These are phyloP conservation scores for Ivindomyrus marchei DNA, from an alignment of 2,113 vertebrate genomes.

Conservation along the genomic window DNA sequence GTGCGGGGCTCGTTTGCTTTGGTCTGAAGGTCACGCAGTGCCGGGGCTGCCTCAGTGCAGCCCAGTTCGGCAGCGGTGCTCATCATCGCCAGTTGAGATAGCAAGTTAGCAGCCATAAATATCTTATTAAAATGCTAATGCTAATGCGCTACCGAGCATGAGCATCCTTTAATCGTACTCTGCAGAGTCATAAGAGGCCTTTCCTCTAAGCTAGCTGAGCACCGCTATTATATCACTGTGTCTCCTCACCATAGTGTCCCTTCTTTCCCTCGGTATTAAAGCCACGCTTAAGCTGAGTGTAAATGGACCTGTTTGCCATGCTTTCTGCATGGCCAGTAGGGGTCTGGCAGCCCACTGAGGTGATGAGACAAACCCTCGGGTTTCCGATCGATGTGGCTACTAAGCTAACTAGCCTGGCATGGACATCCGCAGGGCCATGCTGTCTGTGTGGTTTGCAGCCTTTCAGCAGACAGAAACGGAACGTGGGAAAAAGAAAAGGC, in stretches of 20 bases:
- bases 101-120: slow-evolving; percentile 49
- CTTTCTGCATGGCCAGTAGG: not conserved
- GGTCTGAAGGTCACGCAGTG: slow-evolving; percentile 45
- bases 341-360: not conserved
- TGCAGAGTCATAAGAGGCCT: not conserved
- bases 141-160: slow-evolving; percentile 47
- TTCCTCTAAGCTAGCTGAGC: not conserved
- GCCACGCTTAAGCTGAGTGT: not conserved
- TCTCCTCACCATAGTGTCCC: not conserved
- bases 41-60: slow-evolving; percentile 24
- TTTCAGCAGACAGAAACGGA: not conserved
- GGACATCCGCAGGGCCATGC: not conserved
- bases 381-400: not conserved
- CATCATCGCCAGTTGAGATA: slow-evolving; percentile 41
- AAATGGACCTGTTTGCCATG: not conserved
- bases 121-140: slow-evolving; percentile 66
- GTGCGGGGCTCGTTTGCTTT: not conserved
- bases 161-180: slow-evolving; percentile 51
- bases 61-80: slow-evolving; percentile 27
- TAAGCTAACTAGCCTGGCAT: not conserved
- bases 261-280: not conserved
- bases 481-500: not conserved
- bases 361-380: not conserved
- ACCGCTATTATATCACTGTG: not conserved
- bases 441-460: not conserved